Conservation (phyloP, 30 jellyfish, hydroid and myxozoan genomes). For the Hydra vulgaris region DNA sequence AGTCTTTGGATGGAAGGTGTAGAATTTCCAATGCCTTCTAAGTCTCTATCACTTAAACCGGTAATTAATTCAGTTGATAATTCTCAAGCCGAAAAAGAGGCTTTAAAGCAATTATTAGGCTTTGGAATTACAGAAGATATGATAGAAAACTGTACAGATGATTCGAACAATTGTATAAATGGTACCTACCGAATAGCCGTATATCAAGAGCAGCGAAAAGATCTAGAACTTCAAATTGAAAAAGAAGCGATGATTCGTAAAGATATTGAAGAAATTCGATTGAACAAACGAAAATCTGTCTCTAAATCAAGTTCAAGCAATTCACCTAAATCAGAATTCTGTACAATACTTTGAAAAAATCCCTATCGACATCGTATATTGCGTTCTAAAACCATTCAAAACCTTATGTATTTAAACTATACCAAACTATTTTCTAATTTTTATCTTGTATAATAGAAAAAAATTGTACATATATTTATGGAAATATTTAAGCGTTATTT, state of each 20-base stretch:
- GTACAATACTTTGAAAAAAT: conserved; percentile 37
- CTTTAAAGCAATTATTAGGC: conserved; percentile 29
- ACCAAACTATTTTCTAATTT: no score
- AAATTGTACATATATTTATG: not conserved
- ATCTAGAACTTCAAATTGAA: conserved; percentile 43
- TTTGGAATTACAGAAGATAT: conserved; percentile 55
- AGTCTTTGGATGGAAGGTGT: conserved; percentile 83
- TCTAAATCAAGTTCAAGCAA: conserved; percentile 12
- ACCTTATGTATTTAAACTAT: no score
- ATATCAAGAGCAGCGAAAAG: conserved; percentile 70
- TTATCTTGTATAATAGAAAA: not conserved
- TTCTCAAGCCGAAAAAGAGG: conserved; percentile 58
- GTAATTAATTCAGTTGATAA: conserved; percentile 21
- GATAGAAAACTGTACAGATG: conserved; percentile 38
- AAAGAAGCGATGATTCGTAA: conserved; percentile 35
- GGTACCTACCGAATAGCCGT: conserved; percentile 79
- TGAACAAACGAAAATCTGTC: conserved; percentile 15
- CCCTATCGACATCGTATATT: no score
- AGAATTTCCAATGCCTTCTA: conserved; percentile 45
- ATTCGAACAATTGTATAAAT: conserved; percentile 49
- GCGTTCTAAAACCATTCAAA: no score
- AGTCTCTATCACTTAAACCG: conserved; percentile 46
- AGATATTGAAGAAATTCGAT: conserved; percentile 37
- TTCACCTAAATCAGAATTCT: conserved; percentile 65
- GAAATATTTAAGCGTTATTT: not conserved